These are phyloP conservation scores for Thamnophis sirtalis DNA, from an alignment of 2,113 vertebrate genomes.

Conservation along the genomic window DNA sequence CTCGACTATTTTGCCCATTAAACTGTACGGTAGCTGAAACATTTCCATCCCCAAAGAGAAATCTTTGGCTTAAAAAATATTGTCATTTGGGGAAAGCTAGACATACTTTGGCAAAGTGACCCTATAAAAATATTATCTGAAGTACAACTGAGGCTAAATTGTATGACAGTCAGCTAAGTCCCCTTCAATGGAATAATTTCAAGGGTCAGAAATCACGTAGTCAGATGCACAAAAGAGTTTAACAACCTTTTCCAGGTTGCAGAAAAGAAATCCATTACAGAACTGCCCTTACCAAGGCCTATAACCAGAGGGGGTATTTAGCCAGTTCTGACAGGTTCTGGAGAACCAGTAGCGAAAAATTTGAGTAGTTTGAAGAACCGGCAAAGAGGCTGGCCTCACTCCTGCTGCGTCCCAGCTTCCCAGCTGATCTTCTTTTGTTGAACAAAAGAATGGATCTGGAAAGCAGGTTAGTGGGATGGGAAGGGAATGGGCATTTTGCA, in stretches of 20 bases:
- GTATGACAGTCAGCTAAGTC: conserved; percentile 69
- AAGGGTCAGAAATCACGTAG: conserved; percentile 9
- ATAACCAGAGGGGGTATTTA: not conserved
- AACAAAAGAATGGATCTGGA: too few species aligned
- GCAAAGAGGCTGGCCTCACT: too few species aligned
- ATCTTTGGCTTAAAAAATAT: conserved; percentile 78
- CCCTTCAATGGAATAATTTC: conserved; percentile 56
- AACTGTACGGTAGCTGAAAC: conserved; percentile 69
- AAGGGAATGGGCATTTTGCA: too few species aligned
- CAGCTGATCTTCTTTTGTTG: too few species aligned
- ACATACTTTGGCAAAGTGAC: conserved; percentile 74
- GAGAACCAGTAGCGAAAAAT: too few species aligned
- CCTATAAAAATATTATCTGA: conserved; percentile 80
- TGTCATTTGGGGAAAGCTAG: conserved; percentile 76
- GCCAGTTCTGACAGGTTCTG: too few species aligned
- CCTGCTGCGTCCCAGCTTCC: too few species aligned
- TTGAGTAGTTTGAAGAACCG: too few species aligned
- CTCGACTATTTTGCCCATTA: conserved; percentile 70
- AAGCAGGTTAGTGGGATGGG: too few species aligned
- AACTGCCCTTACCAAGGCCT: conserved; percentile 34
- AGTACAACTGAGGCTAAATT: conserved; percentile 75
- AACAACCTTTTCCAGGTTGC: conserved; percentile 34
- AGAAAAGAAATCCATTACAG: conserved; percentile 39
- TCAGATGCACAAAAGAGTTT: conserved; percentile 44
- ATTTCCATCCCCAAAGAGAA: conserved; percentile 69